Evolutionary conservation across 2,113 vertebrate species (phyloP).

Genomic region (Passer domesticus): DNA sequence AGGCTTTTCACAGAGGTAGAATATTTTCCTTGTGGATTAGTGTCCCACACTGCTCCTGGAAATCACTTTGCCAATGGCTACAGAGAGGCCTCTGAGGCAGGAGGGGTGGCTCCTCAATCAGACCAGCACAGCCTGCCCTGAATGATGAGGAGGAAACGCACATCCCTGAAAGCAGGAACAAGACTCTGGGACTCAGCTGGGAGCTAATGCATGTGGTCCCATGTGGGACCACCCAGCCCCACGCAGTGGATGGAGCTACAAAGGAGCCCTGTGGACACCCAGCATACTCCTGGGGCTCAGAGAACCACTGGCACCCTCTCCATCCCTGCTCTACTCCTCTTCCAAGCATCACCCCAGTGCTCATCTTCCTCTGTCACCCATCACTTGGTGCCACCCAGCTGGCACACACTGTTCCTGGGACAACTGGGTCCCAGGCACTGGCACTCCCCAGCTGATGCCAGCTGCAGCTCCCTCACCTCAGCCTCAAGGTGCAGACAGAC

Average conservation of each 20-base stretch:
- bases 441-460: background rate
- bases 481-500: background rate
- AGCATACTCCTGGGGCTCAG: fast-evolving
- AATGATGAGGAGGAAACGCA: background rate
- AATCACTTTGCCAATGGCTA: background rate
- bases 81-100: background rate
- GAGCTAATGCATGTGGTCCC: background rate
- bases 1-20: background rate
- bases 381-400: background rate
- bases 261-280: fast-evolving
- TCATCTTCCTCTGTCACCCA: background rate
- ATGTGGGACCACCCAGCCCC: fast-evolving
- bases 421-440: background rate
- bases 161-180: background rate
- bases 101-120: background rate
- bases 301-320: background rate
- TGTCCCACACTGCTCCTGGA: background rate
- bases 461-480: background rate
- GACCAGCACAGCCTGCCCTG: background rate
- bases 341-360: fast-evolving
- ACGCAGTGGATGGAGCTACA: background rate
- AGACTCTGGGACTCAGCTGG: background rate
- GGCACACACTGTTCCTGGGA: background rate
- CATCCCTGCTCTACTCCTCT: fast-evolving
- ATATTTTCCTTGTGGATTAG: background rate